Evolutionary conservation across 2,113 vertebrate genomes (phyloP).

Genomic region (Boleophthalmus pectinirostris): DNA sequence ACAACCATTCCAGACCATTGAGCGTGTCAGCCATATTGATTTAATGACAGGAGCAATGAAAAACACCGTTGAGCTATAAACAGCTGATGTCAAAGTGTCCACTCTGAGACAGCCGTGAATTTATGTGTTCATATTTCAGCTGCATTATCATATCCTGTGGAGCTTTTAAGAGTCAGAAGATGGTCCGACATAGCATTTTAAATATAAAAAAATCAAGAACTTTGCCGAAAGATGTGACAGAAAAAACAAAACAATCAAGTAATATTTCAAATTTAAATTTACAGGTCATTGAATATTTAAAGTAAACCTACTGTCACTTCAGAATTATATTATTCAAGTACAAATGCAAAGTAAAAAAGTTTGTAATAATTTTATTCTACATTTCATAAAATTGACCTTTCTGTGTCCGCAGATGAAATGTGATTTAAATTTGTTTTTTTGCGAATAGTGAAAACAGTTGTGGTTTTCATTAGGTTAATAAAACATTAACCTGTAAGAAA

Average conservation of each 20-base stretch:
- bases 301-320: no score
- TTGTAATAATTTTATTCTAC: no score
- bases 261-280: not conserved
- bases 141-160: not conserved
- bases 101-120: not conserved
- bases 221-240: not conserved
- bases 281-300: not conserved
- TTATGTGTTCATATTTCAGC: constrained; percentile 3
- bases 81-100: constrained; percentile 12
- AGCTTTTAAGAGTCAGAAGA: not conserved
- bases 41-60: constrained; percentile 4
- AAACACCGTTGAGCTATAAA: not conserved
- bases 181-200: not conserved
- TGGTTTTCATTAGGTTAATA: no score
- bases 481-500: no score
- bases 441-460: no score
- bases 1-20: not conserved
- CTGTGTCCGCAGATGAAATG: no score
- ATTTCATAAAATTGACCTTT: no score
- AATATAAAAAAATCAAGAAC: not conserved
- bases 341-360: no score
- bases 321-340: no score
- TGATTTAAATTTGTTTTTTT: no score
- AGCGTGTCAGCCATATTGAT: constrained; percentile 3
- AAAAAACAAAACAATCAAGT: not conserved